A percentile compares a stretch with the other conserved stretches of the same genome.
These are phyloP conservation scores for Drosophila longiperda DNA, from an alignment of 2,888 invertebrate species.

Conservation along the genomic window DNA sequence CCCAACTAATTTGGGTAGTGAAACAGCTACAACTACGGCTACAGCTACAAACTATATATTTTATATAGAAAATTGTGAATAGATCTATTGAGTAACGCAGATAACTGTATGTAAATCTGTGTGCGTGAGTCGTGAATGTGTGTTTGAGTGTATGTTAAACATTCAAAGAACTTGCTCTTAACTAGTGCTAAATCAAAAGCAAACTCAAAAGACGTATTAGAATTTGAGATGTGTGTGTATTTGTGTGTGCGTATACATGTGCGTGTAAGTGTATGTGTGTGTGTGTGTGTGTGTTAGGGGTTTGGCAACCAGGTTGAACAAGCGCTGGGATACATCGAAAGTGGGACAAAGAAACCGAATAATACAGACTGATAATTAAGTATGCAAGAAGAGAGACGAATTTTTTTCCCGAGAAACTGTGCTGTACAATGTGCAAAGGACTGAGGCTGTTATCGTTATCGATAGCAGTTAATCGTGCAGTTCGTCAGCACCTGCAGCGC, in stretches of 20 bases:
- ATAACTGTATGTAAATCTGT: constrained; percentile 33
- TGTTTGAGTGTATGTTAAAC: constrained; percentile 33
- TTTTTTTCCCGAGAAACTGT: constrained; percentile 7
- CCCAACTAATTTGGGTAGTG: constrained; percentile 54
- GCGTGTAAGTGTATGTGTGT: background rate
- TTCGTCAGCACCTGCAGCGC: constrained; percentile 26
- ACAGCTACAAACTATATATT: constrained; percentile 45
- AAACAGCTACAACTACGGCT: constrained; percentile 43
- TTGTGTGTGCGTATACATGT: constrained; percentile 7
- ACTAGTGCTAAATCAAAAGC: constrained; percentile 49
- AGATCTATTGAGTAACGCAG: constrained; percentile 39
- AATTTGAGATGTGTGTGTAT: constrained; percentile 1
- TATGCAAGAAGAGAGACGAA: background rate
- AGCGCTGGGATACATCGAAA: constrained; percentile 26
- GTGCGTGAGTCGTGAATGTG: constrained; percentile 10
- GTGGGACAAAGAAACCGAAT: background rate
- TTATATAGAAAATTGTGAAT: constrained; percentile 36
- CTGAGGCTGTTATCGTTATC: constrained; percentile 12
- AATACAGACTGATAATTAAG: constrained; percentile 33
- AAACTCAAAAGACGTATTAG: constrained; percentile 19
- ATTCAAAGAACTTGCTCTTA: constrained; percentile 51
- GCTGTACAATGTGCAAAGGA: constrained; percentile 34
- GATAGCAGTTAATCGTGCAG: constrained; percentile 11
- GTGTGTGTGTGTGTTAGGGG: constrained; percentile 14
- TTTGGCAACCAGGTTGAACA: constrained; percentile 46